These are phyloP conservation scores for Gryllus bimaculatus DNA, from an alignment of 1,140 invertebrate species.

Conservation along the genomic window DNA sequence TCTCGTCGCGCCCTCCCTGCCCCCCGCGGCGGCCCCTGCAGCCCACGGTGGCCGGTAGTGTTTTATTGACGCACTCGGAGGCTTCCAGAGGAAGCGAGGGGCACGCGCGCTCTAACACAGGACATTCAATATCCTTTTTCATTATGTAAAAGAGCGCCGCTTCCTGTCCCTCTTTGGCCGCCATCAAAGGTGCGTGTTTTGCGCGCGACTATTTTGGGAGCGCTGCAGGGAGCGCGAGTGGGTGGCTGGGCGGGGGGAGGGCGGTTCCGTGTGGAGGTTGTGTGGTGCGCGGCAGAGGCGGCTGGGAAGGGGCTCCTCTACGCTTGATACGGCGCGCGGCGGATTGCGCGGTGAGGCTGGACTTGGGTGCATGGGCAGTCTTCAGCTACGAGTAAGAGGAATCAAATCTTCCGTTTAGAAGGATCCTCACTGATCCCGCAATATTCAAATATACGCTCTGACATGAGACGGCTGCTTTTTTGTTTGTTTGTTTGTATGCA, in stretches of 20 bases:
- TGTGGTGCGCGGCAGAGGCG: background rate
- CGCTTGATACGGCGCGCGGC: background rate
- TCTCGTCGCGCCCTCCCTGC: too few relatives aligned
- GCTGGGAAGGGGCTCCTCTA: background rate
- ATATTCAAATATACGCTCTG: too few relatives aligned
- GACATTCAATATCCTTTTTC: conserved; percentile 5
- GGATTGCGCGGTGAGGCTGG: background rate
- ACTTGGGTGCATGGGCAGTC: too few relatives aligned
- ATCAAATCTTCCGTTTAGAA: too few relatives aligned
- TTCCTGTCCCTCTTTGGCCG: background rate
- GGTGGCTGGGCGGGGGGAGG: background rate
- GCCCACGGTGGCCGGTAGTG: background rate
- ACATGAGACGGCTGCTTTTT: too few relatives aligned
- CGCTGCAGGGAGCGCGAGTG: background rate
- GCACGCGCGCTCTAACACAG: background rate
- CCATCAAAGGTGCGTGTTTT: background rate
- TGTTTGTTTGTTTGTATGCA: too few relatives aligned
- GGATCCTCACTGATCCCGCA: too few relatives aligned
- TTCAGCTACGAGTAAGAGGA: too few relatives aligned
- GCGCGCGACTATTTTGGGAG: background rate
- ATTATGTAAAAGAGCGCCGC: conserved; percentile 1
- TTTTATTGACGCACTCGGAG: background rate
- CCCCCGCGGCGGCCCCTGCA: too few relatives aligned
- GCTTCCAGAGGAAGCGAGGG: background rate
- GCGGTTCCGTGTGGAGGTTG: background rate